Percentiles rank a stretch among this genome's conserved stretches.
Conservation (phyloP, 2,113 vertebrate genomes). For the Heterocephalus glaber region DNA sequence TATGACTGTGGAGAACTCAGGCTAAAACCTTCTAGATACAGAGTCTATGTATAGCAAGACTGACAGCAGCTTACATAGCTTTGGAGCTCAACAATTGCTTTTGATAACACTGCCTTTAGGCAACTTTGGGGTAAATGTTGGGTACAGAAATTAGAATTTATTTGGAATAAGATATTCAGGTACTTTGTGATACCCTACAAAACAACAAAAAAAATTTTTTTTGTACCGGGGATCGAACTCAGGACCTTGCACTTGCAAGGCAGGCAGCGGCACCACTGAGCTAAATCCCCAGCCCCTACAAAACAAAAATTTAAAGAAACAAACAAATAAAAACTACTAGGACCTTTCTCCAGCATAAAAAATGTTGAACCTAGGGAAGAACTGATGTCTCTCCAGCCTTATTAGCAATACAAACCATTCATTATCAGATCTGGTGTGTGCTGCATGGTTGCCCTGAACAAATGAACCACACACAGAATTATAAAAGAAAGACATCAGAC, state of each 20-base stretch:
- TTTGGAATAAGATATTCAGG: constrained; percentile 50
- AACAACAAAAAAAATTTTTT: too few relatives aligned
- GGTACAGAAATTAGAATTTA: background rate
- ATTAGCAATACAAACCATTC: constrained; percentile 39
- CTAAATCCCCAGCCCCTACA: too few relatives aligned
- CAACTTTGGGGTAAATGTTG: background rate
- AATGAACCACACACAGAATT: constrained; percentile 43
- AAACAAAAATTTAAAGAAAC: constrained; percentile 20
- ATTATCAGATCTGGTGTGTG: background rate
- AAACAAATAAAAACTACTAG: background rate
- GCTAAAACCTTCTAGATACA: background rate
- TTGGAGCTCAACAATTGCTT: background rate
- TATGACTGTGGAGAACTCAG: background rate
- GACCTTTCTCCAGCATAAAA: background rate
- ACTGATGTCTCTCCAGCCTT: background rate
- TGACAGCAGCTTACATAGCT: background rate
- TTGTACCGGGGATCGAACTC: too few relatives aligned
- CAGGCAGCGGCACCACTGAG: too few relatives aligned
- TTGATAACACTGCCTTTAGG: constrained; percentile 31
- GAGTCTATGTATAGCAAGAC: background rate
- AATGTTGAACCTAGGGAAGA: background rate
- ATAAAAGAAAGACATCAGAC: constrained; percentile 67
- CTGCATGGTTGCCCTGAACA: constrained; percentile 16
- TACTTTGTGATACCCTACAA: background rate
- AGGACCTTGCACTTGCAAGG: too few relatives aligned